Conservation (phyloP, 2,113 vertebrate genomes). For the Tiliqua scincoides region DNA sequence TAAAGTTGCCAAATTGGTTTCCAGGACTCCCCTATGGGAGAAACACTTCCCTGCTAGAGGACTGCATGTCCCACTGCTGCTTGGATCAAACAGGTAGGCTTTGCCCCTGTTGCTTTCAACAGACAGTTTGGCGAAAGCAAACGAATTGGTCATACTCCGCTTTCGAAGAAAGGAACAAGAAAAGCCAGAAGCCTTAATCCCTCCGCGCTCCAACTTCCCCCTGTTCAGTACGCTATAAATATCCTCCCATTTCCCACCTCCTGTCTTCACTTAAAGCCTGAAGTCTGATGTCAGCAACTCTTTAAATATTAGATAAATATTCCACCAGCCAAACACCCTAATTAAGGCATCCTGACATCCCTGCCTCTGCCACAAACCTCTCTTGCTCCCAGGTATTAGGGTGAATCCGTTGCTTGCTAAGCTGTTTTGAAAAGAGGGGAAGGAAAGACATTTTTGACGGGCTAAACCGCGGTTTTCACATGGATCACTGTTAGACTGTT, state of each 20-base stretch:
- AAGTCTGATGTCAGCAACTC: neutral
- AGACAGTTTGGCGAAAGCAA: neutral
- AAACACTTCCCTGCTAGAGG: neutral
- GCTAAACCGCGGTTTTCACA: constrained; percentile 38
- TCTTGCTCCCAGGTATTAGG: neutral
- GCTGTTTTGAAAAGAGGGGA: constrained; percentile 27
- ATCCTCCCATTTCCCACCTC: neutral
- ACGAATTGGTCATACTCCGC: neutral
- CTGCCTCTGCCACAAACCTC: neutral
- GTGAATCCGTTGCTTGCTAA: neutral
- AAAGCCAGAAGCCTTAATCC: neutral
- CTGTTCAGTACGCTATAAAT: constrained; percentile 8
- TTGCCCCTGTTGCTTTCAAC: neutral
- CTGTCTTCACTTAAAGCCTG: neutral
- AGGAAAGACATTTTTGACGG: constrained; percentile 39
- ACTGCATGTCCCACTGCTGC: neutral
- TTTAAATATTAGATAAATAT: constrained; percentile 28
- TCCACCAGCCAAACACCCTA: neutral
- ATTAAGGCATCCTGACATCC: neutral
- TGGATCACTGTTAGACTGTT: constrained; percentile 37
- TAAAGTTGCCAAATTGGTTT: too few relatives aligned
- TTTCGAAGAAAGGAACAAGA: neutral
- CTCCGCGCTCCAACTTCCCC: neutral
- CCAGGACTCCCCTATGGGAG: too few relatives aligned
- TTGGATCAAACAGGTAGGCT: neutral